Conservation (phyloP, 2,888 invertebrate species). For the Diploptera punctata region DNA sequence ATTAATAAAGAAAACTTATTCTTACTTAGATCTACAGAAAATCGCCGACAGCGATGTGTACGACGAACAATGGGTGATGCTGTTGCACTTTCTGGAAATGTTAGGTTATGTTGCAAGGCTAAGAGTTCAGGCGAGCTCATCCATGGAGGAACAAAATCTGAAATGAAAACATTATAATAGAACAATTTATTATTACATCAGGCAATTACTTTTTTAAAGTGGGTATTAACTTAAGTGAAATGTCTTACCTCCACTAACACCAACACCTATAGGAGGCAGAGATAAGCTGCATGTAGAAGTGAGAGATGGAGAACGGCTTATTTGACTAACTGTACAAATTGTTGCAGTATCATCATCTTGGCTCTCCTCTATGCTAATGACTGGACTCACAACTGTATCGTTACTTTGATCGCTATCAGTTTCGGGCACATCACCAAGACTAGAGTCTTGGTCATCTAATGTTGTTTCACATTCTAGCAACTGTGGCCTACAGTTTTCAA, state of each 20-base stretch:
- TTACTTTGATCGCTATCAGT: neutral
- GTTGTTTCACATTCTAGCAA: neutral
- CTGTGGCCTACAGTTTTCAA: neutral
- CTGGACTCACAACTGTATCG: slow-evolving; percentile 15
- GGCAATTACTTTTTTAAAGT: too few species aligned
- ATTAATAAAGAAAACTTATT: too few species aligned
- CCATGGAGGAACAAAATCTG: slow-evolving; percentile 77
- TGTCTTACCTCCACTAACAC: slow-evolving; percentile 20
- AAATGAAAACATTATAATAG: slow-evolving; percentile 24
- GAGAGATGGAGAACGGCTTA: slow-evolving; percentile 62
- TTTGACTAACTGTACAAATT: slow-evolving; percentile 47
- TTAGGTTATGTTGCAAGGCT: slow-evolving; percentile 80
- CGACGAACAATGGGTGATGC: slow-evolving; percentile 74
- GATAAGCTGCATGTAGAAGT: slow-evolving; percentile 56
- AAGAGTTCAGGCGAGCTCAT: slow-evolving; percentile 81
- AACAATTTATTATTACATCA: too few species aligned
- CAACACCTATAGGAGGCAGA: slow-evolving; percentile 31
- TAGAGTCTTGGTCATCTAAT: neutral
- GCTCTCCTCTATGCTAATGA: slow-evolving; percentile 28
- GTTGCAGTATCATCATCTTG: slow-evolving; percentile 8
- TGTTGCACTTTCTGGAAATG: slow-evolving; percentile 80
- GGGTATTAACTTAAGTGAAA: neutral
- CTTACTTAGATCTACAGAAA: slow-evolving; percentile 79
- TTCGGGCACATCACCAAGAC: slow-evolving; percentile 1
- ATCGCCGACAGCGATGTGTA: slow-evolving; percentile 60